Evolutionary conservation across 2,113 vertebrate genomes (phyloP).

Genomic region (Albula goreensis): DNA sequence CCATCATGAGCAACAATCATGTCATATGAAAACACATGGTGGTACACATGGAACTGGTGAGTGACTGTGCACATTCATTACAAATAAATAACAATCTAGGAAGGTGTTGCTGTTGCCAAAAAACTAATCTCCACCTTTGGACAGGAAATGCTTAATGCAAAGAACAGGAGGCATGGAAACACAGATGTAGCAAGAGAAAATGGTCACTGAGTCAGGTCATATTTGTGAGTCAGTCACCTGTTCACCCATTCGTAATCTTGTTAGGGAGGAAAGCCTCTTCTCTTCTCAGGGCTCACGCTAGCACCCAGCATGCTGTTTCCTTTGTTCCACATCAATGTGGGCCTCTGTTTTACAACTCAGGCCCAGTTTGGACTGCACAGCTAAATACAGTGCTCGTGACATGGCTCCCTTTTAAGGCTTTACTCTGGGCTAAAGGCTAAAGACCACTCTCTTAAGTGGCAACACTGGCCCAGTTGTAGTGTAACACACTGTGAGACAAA

Average conservation of each 20-base stretch:
- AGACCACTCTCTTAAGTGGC: not conserved
- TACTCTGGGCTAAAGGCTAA: too few species aligned
- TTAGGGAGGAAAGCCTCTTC: slow-evolving; percentile 19
- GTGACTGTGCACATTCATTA: too few species aligned
- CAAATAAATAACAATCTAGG: not conserved
- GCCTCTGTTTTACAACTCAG: not conserved
- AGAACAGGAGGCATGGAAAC: not conserved
- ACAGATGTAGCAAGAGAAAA: not conserved
- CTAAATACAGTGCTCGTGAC: too few species aligned
- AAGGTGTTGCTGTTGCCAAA: not conserved
- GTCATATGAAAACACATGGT: too few species aligned
- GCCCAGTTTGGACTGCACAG: too few species aligned
- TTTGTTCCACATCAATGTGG: not conserved
- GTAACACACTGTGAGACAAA: not conserved
- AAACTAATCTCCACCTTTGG: not conserved
- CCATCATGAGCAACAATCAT: too few species aligned
- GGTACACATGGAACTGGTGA: too few species aligned
- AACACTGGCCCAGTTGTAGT: not conserved
- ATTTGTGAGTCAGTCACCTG: slow-evolving; percentile 13
- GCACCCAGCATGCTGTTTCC: not conserved
- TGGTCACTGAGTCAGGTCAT: too few species aligned
- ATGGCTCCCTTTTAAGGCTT: too few species aligned
- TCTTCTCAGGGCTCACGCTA: not conserved
- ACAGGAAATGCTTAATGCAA: not conserved
- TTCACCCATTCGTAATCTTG: not conserved